phyloP scores from a whole-genome alignment of 1,140 invertebrate genomes.

The Elymnias hypermnestra region DNA sequence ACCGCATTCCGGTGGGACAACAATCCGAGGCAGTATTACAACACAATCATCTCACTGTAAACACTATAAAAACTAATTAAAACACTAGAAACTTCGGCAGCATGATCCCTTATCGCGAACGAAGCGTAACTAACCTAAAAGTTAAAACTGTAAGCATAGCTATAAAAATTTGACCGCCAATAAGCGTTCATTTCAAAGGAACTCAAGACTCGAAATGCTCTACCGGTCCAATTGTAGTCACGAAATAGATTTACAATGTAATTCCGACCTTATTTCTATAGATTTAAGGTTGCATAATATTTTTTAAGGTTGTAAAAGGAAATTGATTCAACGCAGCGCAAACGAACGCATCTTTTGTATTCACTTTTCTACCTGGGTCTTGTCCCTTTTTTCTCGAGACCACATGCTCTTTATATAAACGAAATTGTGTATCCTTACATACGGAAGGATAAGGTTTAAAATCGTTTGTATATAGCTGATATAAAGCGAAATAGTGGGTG shows the following conservation, averaged over 20 bases:
- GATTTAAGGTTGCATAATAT: conserved; percentile 8
- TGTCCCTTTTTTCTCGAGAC: conserved; percentile 56
- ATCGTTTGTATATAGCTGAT: conserved; percentile 3
- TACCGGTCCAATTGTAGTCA: not conserved
- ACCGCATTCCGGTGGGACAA: conserved; percentile 14
- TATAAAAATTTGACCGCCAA: conserved; percentile 67
- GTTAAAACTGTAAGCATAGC: conserved; percentile 37
- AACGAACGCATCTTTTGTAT: conserved; percentile 61
- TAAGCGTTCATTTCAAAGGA: conserved; percentile 47
- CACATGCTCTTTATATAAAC: conserved; percentile 20
- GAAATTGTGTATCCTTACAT: not conserved
- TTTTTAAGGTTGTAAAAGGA: conserved; percentile 7
- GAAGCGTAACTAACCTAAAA: conserved; percentile 65
- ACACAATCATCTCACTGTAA: conserved; percentile 22
- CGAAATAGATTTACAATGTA: conserved; percentile 17
- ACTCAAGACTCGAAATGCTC: conserved; percentile 36
- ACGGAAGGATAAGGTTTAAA: conserved; percentile 19
- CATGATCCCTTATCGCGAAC: conserved; percentile 36
- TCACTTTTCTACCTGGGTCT: conserved; percentile 63
- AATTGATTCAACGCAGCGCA: conserved; percentile 15
- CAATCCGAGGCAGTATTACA: conserved; percentile 9
- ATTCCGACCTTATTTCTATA: conserved; percentile 19
- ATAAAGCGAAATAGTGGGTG: conserved; percentile 16
- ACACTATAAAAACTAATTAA: conserved; percentile 32
- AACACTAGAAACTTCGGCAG: conserved; percentile 30